Conservation (phyloP, 2,113 vertebrate species). For the Corvus moneduloides region DNA sequence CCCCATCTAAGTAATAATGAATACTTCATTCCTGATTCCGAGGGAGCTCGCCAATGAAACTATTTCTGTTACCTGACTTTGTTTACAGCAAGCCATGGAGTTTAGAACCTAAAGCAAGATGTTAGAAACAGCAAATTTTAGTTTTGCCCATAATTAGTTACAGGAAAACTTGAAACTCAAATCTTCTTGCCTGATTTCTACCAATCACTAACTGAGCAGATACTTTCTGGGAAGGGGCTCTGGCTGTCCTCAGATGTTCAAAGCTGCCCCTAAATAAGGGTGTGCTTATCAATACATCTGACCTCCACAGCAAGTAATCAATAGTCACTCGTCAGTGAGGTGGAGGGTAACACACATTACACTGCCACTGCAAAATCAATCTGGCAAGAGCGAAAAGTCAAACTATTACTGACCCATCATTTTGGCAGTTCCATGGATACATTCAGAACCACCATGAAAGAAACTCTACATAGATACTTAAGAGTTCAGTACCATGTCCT, state of each 20-base stretch:
- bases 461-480: background rate
- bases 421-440: background rate
- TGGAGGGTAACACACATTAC: background rate
- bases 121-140: background rate
- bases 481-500: background rate
- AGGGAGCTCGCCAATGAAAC: background rate
- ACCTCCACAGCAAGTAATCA: background rate
- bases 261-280: background rate
- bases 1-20: background rate
- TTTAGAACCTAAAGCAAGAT: background rate
- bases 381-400: background rate
- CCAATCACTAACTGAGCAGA: background rate
- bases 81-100: background rate
- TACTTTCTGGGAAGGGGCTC: background rate
- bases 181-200: background rate
- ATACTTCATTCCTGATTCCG: background rate
- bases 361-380: background rate
- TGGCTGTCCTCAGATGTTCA: background rate
- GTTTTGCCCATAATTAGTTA: background rate
- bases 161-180: background rate
- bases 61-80: background rate
- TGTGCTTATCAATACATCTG: background rate
- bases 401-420: background rate
- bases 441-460: background rate
- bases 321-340: accelerated